phyloP scores from a whole-genome alignment of 1,140 invertebrate genomes.

The Aphelenchoides fujianensis region DNA sequence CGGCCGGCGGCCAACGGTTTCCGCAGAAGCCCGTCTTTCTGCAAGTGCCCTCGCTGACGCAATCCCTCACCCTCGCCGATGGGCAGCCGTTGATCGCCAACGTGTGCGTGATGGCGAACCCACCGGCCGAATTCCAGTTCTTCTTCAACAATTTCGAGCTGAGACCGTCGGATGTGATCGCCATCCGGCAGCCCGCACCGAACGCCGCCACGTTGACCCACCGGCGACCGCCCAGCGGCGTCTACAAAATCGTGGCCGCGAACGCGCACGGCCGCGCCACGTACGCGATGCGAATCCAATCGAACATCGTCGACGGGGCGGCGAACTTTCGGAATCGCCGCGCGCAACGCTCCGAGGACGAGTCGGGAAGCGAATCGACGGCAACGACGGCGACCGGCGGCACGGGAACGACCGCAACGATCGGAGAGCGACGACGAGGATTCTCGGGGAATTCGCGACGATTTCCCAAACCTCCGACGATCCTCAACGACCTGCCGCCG shows the following conservation, averaged over 20 bases:
- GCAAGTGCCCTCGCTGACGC: conserved; percentile 4
- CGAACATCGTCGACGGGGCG: background rate
- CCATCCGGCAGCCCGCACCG: conserved; percentile 18
- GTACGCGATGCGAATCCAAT: conserved; percentile 35
- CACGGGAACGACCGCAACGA: background rate
- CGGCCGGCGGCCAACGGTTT: background rate
- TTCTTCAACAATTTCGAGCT: conserved; percentile 54
- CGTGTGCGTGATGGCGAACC: conserved; percentile 1
- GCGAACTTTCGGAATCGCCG: background rate
- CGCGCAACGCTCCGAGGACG: background rate
- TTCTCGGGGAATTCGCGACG: background rate
- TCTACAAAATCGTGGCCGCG: conserved; percentile 38
- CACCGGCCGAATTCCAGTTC: conserved; percentile 37
- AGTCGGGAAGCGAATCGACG: background rate
- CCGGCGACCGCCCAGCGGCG: conserved; percentile 36
- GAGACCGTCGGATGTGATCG: conserved; percentile 19
- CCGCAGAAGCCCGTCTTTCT: background rate
- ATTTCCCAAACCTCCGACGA: conserved; percentile 40
- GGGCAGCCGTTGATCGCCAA: background rate
- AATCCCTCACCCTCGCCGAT: background rate
- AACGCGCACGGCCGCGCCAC: conserved; percentile 41
- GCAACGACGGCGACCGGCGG: background rate
- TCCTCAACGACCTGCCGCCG: conserved; percentile 34
- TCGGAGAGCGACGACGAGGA: background rate
- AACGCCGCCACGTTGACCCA: conserved; percentile 25